Evolutionary conservation across 2,888 invertebrate genomes (phyloP).

Genomic region (Alentia gelatinosa): DNA sequence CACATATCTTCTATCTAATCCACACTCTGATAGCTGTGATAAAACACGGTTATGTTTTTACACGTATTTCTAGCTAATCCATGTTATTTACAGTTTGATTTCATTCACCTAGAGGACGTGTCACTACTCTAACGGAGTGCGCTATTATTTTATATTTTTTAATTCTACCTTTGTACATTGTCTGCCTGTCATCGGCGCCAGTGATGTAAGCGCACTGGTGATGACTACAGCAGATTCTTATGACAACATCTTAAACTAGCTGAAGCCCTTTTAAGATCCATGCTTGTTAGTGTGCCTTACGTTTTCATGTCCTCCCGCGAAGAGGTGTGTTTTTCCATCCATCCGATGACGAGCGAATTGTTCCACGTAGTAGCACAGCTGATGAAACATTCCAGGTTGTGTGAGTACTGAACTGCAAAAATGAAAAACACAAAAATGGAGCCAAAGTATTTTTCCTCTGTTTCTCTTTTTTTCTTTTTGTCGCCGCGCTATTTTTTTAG

Average conservation of each 20-base stretch:
- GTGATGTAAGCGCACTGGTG: background rate
- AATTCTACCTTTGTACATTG: background rate
- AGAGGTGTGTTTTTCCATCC: conserved; percentile 79
- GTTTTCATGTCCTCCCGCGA: conserved; percentile 66
- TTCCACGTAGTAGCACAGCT: conserved; percentile 79
- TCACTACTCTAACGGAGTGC: background rate
- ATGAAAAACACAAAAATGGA: background rate
- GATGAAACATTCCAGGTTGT: conserved; percentile 79
- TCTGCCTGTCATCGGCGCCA: background rate
- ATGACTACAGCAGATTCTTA: background rate
- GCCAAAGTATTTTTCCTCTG: background rate
- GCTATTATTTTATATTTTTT: background rate
- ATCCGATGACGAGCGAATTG: conserved; percentile 79
- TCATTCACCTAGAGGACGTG: background rate
- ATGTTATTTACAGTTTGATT: background rate
- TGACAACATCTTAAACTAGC: background rate
- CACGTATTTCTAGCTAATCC: background rate
- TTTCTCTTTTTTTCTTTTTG: background rate
- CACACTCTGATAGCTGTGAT: background rate
- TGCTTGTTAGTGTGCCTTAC: conserved; percentile 56
- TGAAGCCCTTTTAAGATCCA: background rate
- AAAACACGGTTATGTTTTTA: background rate
- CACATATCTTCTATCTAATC: no score
- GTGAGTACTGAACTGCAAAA: conserved; percentile 75
- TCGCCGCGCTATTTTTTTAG: background rate